Evolutionary conservation across 2,113 vertebrate species (phyloP), one percentile per base, ranked within the genome.

Genomic region (Lepidothrix coronata): DNA sequence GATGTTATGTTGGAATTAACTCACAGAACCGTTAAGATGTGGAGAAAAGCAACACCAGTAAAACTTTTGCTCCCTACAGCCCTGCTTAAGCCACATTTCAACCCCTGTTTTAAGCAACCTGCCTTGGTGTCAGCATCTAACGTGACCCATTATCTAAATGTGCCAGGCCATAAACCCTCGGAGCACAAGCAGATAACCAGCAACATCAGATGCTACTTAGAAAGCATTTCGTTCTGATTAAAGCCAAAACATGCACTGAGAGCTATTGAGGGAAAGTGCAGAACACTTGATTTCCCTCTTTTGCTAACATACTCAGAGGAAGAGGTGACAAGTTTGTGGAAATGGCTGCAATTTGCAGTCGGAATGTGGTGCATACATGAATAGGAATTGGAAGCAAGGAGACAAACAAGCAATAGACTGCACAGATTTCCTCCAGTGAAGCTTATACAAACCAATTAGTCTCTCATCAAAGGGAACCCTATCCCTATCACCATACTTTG

Each of bases 331-430:
- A 75, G 76, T 92, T 89, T 77, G 87, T 92, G 83, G 85, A 95
- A 93, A 93, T 85, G 88, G 88, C 75, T 91, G 92, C 91, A 95
- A 96, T 96, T 96, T 96, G 80, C 90, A 93, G 85, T 84, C 68
- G 55, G 51, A 74, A 85, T 31, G 12, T 24, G 37, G 66, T 33
- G 66, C 61, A 27, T 78, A 66, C 73, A 65, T 92, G 93, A 94
- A 94, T 92, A 95, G 91, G 92, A 75, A 87, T 71, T 81, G 75
- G 76, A 72, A 95, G 49, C 2, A 11, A 88, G 65, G 88, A 89
- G 96, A 61, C 90, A 90, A 88, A 61, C 37, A 59, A 93, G 83
- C 15, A 74, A 54, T 52, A 30, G n/a, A 28, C 30, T 14, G 59
- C 65, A 67, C 0, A 6, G 82, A 78, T 91, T 80, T 86, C 82